These are phyloP conservation scores for Andrena haemorrhoa DNA, from an alignment of 2,888 invertebrate genomes.

Conservation along the genomic window DNA sequence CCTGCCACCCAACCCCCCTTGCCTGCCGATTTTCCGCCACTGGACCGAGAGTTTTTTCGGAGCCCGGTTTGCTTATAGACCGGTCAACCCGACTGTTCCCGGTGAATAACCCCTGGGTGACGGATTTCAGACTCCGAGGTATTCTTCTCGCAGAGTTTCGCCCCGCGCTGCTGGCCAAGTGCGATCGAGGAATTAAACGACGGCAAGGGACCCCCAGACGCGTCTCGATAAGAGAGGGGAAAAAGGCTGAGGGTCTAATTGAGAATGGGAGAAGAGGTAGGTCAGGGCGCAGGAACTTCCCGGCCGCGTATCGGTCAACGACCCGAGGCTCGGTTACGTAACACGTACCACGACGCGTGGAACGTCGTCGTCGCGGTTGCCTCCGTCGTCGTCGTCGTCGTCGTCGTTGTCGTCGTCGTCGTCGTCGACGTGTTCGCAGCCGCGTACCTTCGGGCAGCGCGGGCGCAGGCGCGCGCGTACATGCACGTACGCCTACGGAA, in stretches of 20 bases:
- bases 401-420: slow-evolving; percentile 44
- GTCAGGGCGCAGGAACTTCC: slow-evolving; percentile 77
- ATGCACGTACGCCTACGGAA: slow-evolving; percentile 66
- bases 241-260: slow-evolving; percentile 20
- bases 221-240: not conserved
- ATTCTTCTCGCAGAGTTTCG: no score
- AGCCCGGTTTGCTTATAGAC: not conserved
- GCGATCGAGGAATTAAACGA: no score
- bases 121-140: no score
- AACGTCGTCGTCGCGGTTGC: slow-evolving; percentile 50
- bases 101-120: slow-evolving; percentile 30
- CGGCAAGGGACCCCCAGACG: not conserved
- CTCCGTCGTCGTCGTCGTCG: slow-evolving; percentile 45
- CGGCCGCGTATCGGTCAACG: slow-evolving; percentile 81
- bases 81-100: not conserved
- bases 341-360: slow-evolving; percentile 60
- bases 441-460: slow-evolving; percentile 20
- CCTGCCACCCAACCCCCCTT: slow-evolving; percentile 5
- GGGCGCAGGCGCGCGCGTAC: slow-evolving; percentile 50
- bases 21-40: not conserved
- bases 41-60: slow-evolving; percentile 1
- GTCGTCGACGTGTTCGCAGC: slow-evolving; percentile 44
- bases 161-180: no score
- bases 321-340: slow-evolving; percentile 78
- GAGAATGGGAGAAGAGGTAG: slow-evolving; percentile 68